Conservation (phyloP, 1,140 invertebrate genomes). For the Dendroctonus valens region DNA sequence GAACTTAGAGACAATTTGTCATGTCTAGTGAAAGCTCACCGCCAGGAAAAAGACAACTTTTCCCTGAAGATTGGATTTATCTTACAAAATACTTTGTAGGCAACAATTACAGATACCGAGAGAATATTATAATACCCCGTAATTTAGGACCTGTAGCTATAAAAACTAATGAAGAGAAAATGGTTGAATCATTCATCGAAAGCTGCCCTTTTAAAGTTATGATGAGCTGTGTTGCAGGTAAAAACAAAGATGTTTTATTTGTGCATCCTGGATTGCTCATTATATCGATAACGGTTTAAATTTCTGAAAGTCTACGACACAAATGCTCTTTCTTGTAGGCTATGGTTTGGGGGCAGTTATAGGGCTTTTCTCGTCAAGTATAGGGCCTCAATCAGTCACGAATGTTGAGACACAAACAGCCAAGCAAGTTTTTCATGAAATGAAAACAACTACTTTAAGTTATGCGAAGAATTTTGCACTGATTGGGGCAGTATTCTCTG, state of each 20-base stretch:
- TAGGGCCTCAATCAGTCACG: slow-evolving; percentile 82
- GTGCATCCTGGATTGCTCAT: neutral
- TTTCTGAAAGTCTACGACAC: neutral
- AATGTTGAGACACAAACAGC: slow-evolving; percentile 81
- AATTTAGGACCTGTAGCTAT: slow-evolving; percentile 71
- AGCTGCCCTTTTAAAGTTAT: slow-evolving; percentile 89
- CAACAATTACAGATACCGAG: slow-evolving; percentile 65
- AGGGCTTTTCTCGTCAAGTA: slow-evolving; percentile 92
- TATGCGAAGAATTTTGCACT: slow-evolving; percentile 98
- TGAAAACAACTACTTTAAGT: slow-evolving; percentile 84
- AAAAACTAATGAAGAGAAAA: slow-evolving; percentile 84
- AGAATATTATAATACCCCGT: slow-evolving; percentile 80
- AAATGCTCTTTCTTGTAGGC: slow-evolving; percentile 56
- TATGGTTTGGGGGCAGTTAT: slow-evolving; percentile 91
- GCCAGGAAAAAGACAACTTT: slow-evolving; percentile 36
- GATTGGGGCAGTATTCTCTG: slow-evolving; percentile 89
- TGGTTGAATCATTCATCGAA: slow-evolving; percentile 83
- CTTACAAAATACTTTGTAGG: slow-evolving; percentile 66
- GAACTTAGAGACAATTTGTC: neutral
- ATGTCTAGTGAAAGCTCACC: slow-evolving; percentile 22
- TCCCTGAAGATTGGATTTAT: slow-evolving; percentile 45
- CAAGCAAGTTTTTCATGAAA: slow-evolving; percentile 82
- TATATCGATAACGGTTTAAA: neutral
- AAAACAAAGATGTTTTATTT: neutral
- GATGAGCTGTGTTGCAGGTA: slow-evolving; percentile 87